Conservation (phyloP, 2,113 vertebrate species). For the Riparia riparia region DNA sequence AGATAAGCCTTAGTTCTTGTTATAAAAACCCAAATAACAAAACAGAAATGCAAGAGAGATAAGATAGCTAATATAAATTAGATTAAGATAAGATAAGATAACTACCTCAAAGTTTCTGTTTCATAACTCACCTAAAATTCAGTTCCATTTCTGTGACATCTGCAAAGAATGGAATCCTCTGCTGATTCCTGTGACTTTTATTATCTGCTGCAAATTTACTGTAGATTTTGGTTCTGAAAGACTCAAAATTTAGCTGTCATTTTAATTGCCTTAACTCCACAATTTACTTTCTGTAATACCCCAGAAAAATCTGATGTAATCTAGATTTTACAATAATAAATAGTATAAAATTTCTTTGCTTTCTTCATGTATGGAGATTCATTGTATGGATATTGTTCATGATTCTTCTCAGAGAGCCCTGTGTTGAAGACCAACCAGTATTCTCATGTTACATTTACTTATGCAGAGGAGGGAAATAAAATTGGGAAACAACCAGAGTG, state of each 20-base stretch:
- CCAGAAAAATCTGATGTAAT: neutral
- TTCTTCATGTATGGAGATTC: neutral
- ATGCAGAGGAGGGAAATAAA: neutral
- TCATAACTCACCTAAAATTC: neutral
- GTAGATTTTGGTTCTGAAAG: neutral
- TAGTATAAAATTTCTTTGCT: neutral
- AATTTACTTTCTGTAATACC: neutral
- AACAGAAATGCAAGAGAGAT: neutral
- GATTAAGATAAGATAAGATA: neutral
- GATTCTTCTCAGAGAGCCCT: neutral
- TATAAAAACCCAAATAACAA: neutral
- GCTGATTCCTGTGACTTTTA: neutral
- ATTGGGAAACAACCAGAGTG: neutral
- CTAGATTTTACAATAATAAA: neutral
- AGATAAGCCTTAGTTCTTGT: neutral
- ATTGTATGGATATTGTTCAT: neutral
- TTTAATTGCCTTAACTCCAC: neutral
- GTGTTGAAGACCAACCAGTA: neutral
- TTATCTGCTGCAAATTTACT: neutral
- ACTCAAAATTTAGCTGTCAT: neutral
- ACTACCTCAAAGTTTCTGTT: neutral
- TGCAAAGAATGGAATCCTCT: neutral
- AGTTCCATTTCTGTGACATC: neutral
- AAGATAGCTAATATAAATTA: no score
- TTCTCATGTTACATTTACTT: neutral